Base-by-base conservation (phyloP, 2,888 invertebrate genomes). In the Orchestes rusci region DNA sequence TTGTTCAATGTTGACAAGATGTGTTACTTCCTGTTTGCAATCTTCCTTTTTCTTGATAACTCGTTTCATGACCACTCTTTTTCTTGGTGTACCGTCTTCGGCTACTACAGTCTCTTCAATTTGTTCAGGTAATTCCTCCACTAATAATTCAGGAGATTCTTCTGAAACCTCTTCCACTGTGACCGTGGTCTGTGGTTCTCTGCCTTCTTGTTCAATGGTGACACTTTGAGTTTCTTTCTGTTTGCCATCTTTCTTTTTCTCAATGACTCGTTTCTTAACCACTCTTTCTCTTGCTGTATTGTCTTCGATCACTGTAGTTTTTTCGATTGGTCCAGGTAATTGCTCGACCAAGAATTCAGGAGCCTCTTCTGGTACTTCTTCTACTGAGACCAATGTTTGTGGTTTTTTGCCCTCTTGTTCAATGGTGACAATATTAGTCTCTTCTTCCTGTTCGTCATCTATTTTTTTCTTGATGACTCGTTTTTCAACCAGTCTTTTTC, bases 201-300 rank as follows among this genome's bases (percentile, higher is more conserved):
- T 53, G 53, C 70, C 69, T 61, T 70, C 54, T 59, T 71, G 57
- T 64, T 70, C 52, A 54, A 23, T 10, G 10, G 65, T 56, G 59
- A 59, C 65, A 28, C 61, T 54, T 49, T 59, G 51, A 4, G 59
- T 62, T 33, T 60, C 61, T 56, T 69, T 66, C 45, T 65, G 23
- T 23, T 23, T 23, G 7, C 10, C 10, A 5, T 10, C 23, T 7
- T 23, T 10, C 23, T 23, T 23, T 10, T 23, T 23, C 5, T 7
- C 23, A 23, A 23, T 23, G 10, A 10, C 10, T 23, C 23, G 23
- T 23, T 65, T 71, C 28, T 67, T 70, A 3, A 66, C 59, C 19
- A 63, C 56, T 53, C 39, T 57, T 45, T 56, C 62, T 49, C 53
- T 62, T 45, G 63, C 68, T 18, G 59, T 43, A 39, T 56, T 55